Evolutionary conservation across 2,888 invertebrate genomes (phyloP), one percentile per base, ranked within the genome.

Genomic region (Cheilosia grossa): DNA sequence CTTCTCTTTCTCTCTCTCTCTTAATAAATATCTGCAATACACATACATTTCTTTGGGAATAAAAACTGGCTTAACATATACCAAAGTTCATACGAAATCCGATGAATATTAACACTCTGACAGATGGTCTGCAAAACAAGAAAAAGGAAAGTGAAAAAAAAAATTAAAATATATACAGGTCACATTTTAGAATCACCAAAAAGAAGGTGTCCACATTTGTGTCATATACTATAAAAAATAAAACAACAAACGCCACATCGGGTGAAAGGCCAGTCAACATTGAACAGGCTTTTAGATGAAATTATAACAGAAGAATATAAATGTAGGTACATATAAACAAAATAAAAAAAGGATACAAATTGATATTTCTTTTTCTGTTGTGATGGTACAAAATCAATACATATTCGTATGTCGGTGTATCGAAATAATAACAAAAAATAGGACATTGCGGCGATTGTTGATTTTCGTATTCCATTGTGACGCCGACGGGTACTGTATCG

Each of bases 1-100:
- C n/a, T 21, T 49, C 27, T 2, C 13, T 24, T 21, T 53, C 24
- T 24, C 19, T 40, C 21, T 21, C 19, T 7, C 7, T 49, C 21
- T 49, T 7, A 49, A 30, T 30, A 54, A 27, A 56, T 64, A 4
- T n/a, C 7, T 42, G 21, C 2, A 15, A 49, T 49, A 1, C 53
- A 66, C 42, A 42, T 66, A 56, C 58, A 54, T 54, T 27, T 56
- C 27, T 44, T 37, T 49, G 2, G 5, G 24, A 64, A 13, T 37
- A 37, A 13, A 24, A 51, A 51, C 10, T 51, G n/a, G 21, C 37
- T 37, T 64, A 64, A 24, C 51, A 51, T n/a, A n/a, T 37, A 64
- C 51, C 51, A 37, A n/a, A 19, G 49, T 21, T 15, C 64, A 51
- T 37, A 15, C 30, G 15, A n/a, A 51, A 33, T 49, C 44, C 17